Evolutionary conservation across 2,797 vertebrate species (phyloP).

Genomic region (Mus spretus): DNA sequence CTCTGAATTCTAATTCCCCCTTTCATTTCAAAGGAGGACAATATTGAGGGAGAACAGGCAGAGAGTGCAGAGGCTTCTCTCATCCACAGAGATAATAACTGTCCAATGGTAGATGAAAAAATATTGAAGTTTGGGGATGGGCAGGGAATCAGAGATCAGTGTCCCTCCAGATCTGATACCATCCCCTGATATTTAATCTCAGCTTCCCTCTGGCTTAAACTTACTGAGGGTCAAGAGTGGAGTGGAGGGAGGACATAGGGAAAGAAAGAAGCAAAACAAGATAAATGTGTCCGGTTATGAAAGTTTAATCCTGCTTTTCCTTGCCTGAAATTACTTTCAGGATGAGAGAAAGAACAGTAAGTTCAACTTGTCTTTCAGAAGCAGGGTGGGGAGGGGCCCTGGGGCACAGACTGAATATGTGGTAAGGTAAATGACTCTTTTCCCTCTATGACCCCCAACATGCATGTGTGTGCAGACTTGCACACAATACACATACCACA

Average conservation of each 20-base stretch:
- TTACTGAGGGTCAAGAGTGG: conserved; percentile 66
- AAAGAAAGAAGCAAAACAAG: conserved; percentile 80
- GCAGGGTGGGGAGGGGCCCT: background rate
- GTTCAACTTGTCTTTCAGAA: conserved; percentile 73
- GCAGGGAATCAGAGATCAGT: conserved; percentile 16
- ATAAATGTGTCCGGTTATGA: conserved; percentile 85
- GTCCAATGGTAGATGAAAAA: conserved; percentile 15
- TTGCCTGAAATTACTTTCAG: conserved; percentile 84
- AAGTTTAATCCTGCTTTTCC: conserved; percentile 89
- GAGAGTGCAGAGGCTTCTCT: conserved; percentile 67
- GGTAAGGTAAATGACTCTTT: background rate
- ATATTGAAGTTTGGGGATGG: conserved; percentile 17
- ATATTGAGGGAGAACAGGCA: conserved; percentile 44
- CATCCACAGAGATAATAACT: conserved; percentile 66
- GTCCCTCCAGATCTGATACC: conserved; percentile 38
- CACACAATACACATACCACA: background rate
- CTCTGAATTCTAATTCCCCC: conserved; percentile 37
- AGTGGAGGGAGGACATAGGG: background rate
- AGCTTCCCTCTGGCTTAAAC: conserved; percentile 77
- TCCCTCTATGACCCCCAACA: background rate
- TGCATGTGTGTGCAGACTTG: background rate
- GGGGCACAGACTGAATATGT: background rate
- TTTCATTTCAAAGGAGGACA: conserved; percentile 49
- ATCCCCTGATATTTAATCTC: conserved; percentile 50
- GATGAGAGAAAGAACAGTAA: conserved; percentile 84